Conservation (phyloP, 2,888 invertebrate species). For the Melipona bicolor region DNA sequence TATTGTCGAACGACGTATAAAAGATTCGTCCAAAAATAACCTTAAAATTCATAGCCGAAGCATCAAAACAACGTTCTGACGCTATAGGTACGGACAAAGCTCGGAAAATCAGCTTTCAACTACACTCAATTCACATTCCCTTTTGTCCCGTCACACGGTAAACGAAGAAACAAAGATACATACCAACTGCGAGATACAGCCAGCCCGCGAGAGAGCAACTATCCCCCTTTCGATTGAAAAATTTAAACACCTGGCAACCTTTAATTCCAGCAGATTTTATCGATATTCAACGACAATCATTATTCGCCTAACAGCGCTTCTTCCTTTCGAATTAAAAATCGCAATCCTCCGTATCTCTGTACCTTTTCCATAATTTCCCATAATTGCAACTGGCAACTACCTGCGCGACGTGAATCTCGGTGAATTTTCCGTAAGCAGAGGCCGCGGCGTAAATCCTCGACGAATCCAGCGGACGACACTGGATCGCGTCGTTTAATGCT, state of each 20-base stretch:
- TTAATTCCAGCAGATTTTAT: slow-evolving; percentile 2
- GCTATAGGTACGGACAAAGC: slow-evolving; percentile 14
- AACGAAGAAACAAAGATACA: slow-evolving; percentile 32
- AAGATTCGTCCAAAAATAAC: background rate
- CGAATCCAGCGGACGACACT: slow-evolving; percentile 2
- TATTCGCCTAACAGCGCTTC: background rate
- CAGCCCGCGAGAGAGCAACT: background rate
- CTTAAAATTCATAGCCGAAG: background rate
- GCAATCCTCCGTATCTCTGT: too few relatives aligned
- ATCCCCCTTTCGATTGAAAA: slow-evolving; percentile 8
- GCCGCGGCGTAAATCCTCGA: slow-evolving; percentile 13
- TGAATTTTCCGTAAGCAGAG: slow-evolving; percentile 8
- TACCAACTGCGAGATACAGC: background rate
- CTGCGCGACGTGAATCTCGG: background rate
- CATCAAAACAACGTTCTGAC: slow-evolving; percentile 10
- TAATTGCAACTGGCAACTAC: too few relatives aligned
- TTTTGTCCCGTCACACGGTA: slow-evolving; percentile 22
- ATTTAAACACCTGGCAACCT: background rate
- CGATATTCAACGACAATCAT: background rate
- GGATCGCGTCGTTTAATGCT: slow-evolving; percentile 51
- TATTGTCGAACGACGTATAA: background rate
- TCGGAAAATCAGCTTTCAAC: slow-evolving; percentile 34
- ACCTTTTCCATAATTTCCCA: background rate
- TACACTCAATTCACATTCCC: slow-evolving; percentile 28
- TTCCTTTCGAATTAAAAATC: background rate